phyloP scores from a whole-genome alignment of 2,888 invertebrate species.

The Tridacna crocea region DNA sequence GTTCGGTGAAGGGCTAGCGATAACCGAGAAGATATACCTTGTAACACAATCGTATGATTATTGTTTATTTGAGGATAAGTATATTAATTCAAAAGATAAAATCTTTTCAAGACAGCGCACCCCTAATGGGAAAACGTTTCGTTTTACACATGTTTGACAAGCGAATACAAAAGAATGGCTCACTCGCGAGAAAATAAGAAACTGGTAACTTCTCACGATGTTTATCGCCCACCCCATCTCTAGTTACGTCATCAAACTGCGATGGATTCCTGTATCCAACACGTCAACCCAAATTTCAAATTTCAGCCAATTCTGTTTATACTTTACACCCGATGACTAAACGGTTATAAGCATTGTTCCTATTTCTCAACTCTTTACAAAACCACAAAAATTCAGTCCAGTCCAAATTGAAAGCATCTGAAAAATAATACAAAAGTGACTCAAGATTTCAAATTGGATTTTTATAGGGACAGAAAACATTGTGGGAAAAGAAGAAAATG shows the following conservation, averaged over 20 bases:
- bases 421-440: too few species aligned
- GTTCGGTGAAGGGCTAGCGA: too few species aligned
- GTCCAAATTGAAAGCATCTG: too few species aligned
- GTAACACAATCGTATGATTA: slow-evolving; percentile 40
- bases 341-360: too few species aligned
- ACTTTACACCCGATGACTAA: too few species aligned
- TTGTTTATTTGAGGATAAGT: slow-evolving; percentile 31
- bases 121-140: slow-evolving; percentile 43
- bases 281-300: too few species aligned
- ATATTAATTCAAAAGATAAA: slow-evolving; percentile 30
- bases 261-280: not conserved
- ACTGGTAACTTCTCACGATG: not conserved
- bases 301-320: too few species aligned
- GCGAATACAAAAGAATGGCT: slow-evolving; percentile 31
- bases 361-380: too few species aligned
- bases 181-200: slow-evolving; percentile 44
- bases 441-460: too few species aligned
- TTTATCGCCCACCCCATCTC: not conserved
- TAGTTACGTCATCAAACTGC: not conserved
- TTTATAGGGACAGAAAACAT: too few species aligned
- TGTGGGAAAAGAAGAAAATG: too few species aligned
- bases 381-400: too few species aligned
- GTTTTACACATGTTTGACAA: slow-evolving; percentile 44
- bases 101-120: slow-evolving; percentile 6
- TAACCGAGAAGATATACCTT: not conserved